A percentile compares a stretch with the other conserved stretches of the same genome.
Conservation (phyloP, 2,797 vertebrate species). For the Parotocinclus haroldoi region DNA sequence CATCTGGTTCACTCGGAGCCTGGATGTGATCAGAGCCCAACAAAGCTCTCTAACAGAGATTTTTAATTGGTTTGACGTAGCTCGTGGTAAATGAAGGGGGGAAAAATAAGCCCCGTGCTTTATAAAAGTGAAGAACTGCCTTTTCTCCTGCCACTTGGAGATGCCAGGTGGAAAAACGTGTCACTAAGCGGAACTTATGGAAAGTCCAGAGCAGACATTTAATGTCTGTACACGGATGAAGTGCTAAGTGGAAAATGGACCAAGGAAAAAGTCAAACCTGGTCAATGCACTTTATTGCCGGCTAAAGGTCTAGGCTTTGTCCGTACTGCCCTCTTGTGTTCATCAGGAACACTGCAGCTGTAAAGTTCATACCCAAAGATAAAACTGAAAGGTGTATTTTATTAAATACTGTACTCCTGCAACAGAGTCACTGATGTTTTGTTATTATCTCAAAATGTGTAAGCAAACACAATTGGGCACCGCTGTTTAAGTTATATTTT, state of each 20-base stretch:
- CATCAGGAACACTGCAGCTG: not conserved
- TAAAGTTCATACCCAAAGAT: too few species aligned
- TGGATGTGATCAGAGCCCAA: conserved; percentile 2
- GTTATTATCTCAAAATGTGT: too few species aligned
- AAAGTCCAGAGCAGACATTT: conserved; percentile 28
- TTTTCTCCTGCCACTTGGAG: conserved; percentile 7
- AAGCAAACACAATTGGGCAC: too few species aligned
- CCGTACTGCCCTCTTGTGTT: conserved; percentile 56
- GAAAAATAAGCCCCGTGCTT: conserved; percentile 21
- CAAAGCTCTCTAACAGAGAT: conserved; percentile 29
- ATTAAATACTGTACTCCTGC: too few species aligned
- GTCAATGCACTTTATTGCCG: conserved; percentile 4
- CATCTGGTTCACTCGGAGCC: conserved; percentile 22
- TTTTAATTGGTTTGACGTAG: conserved; percentile 36
- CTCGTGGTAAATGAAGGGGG: conserved; percentile 30
- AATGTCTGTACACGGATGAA: conserved; percentile 29
- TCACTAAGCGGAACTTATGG: conserved; percentile 16
- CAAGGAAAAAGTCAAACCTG: conserved; percentile 13
- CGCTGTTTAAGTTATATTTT: too few species aligned
- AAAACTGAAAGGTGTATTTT: too few species aligned
- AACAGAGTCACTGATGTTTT: too few species aligned
- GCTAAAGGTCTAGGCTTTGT: not conserved
- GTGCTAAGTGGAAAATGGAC: conserved; percentile 23
- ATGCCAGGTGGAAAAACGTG: conserved; percentile 40
- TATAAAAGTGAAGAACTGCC: conserved; percentile 33